A percentile compares a stretch with the other conserved stretches of the same genome.
These are phyloP conservation scores for Dendrolimus pini DNA, from an alignment of 2,888 invertebrate species.

Conservation along the genomic window DNA sequence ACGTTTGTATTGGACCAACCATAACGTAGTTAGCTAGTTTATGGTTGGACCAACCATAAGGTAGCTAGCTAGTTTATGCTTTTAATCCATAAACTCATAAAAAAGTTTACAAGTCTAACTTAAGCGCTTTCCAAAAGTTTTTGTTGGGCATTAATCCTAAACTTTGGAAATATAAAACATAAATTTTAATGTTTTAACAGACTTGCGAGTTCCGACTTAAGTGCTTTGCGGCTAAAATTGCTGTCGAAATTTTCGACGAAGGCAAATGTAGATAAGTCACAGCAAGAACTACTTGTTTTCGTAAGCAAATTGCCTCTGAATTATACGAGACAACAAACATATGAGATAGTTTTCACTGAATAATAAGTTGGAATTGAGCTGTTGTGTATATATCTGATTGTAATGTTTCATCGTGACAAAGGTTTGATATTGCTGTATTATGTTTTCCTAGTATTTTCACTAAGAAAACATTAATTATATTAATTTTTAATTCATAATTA, in stretches of 20 bases:
- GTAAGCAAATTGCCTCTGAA: neutral
- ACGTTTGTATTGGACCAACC: too few species aligned
- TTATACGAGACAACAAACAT: neutral
- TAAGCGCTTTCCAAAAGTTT: neutral
- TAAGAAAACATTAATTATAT: too few species aligned
- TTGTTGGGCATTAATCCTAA: neutral
- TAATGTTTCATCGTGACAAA: neutral
- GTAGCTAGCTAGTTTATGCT: too few species aligned
- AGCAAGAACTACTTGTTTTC: neutral
- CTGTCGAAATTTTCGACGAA: neutral
- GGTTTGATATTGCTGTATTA: neutral
- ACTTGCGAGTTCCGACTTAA: neutral
- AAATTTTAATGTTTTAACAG: neutral
- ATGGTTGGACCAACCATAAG: too few species aligned
- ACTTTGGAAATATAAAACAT: neutral
- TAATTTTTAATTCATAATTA: too few species aligned
- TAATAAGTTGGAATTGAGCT: neutral
- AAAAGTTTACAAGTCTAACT: slow-evolving; percentile 3
- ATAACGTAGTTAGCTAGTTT: too few species aligned
- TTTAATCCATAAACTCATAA: neutral
- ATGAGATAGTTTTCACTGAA: neutral
- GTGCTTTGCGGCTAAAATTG: neutral
- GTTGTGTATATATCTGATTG: neutral
- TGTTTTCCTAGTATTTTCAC: neutral
- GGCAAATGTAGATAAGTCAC: neutral